Percentiles rank a stretch among this genome's conserved stretches.
These are phyloP conservation scores for Epizoanthus fatuus DNA, from an alignment of 92 coral and sea anemone species.

Conservation along the genomic window DNA sequence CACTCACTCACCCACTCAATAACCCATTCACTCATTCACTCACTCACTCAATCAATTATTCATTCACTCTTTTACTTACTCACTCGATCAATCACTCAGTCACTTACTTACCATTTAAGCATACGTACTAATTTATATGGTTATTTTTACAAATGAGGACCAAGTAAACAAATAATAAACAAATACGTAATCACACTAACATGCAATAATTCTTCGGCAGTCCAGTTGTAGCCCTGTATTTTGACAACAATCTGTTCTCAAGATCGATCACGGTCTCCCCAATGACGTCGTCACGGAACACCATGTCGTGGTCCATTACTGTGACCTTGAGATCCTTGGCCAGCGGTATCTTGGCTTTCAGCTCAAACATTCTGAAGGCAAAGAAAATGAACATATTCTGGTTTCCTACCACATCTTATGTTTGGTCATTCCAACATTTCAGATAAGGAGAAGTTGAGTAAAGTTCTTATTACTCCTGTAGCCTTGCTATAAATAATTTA, in stretches of 20 bases:
- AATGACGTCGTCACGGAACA: slow-evolving; percentile 90
- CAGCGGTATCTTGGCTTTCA: slow-evolving; percentile 89
- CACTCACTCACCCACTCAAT: too few species aligned
- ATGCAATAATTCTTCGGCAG: slow-evolving; percentile 88
- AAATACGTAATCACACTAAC: slow-evolving; percentile 60
- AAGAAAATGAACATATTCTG: background rate
- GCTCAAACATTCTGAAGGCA: slow-evolving; percentile 88
- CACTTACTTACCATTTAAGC: too few species aligned
- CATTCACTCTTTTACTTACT: too few species aligned
- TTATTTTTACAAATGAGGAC: background rate
- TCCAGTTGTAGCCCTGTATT: slow-evolving; percentile 87
- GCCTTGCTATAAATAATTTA: too few species aligned
- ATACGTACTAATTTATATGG: background rate
- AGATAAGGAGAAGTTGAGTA: too few species aligned
- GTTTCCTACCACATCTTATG: too few species aligned
- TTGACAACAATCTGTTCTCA: slow-evolving; percentile 92
- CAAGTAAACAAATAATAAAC: background rate
- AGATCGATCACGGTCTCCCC: slow-evolving; percentile 96
- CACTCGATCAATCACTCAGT: too few species aligned
- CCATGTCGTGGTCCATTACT: slow-evolving; percentile 92
- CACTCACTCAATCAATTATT: too few species aligned
- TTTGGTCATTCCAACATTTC: too few species aligned
- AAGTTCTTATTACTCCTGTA: too few species aligned
- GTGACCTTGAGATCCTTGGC: slow-evolving; percentile 91
- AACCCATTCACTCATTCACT: too few species aligned